Percentiles rank a stretch among this genome's conserved stretches.
Evolutionary conservation across 2,888 invertebrate genomes (phyloP).

Genomic region (Dicranocentrus wangi): DNA sequence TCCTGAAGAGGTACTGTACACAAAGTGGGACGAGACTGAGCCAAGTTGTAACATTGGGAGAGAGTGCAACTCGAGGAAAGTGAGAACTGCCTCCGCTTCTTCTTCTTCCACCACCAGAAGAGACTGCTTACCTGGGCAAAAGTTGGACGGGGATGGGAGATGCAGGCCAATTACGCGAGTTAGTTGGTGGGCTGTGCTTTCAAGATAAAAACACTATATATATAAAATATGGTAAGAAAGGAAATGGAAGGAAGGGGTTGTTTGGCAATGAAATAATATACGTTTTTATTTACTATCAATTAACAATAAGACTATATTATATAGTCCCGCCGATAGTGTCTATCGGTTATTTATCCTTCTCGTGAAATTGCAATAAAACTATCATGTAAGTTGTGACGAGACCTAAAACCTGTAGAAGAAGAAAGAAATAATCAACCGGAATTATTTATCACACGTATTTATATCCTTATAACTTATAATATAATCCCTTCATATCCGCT

Average conservation of each 20-base stretch:
- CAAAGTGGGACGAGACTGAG: slow-evolving; percentile 67
- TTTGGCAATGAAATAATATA: no score
- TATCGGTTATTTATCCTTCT: not conserved
- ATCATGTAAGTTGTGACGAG: not conserved
- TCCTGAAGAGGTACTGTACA: slow-evolving; percentile 65
- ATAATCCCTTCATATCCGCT: no score
- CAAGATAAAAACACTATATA: slow-evolving; percentile 13
- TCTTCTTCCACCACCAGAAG: not conserved
- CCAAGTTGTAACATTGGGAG: slow-evolving; percentile 67
- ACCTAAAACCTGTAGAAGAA: no score
- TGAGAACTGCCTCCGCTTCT: slow-evolving; percentile 30
- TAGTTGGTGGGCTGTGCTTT: slow-evolving; percentile 54
- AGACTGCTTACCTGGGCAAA: slow-evolving; percentile 65
- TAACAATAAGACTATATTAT: no score
- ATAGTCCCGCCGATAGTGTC: no score
- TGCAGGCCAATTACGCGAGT: slow-evolving; percentile 58
- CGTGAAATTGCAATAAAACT: slow-evolving; percentile 15
- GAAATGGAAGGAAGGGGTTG: no score
- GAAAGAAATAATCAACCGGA: no score
- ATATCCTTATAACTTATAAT: no score
- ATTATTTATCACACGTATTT: no score
- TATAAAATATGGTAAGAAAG: no score
- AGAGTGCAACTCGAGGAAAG: slow-evolving; percentile 59
- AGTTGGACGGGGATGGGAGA: slow-evolving; percentile 50
- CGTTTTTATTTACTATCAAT: no score